These are phyloP conservation scores for Gadopsis marmoratus DNA, from an alignment of 2,797 vertebrate species.

Conservation along the genomic window DNA sequence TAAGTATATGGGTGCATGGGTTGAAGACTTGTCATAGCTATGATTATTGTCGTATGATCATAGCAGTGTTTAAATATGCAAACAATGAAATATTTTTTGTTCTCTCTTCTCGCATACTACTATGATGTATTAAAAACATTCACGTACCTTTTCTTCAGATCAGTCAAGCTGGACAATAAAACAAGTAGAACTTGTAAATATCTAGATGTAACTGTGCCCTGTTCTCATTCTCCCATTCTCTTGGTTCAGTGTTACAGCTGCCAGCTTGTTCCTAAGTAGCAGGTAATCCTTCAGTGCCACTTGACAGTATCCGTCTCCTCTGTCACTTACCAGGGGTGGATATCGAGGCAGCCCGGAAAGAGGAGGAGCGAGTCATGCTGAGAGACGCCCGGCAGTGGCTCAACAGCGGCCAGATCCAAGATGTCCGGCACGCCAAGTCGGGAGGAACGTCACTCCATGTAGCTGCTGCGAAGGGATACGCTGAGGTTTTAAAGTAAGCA, in stretches of 20 bases:
- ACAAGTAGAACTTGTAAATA: background rate
- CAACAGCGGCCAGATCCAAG: slow-evolving; percentile 96
- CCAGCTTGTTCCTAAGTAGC: slow-evolving; percentile 32
- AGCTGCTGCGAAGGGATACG: slow-evolving; percentile 97
- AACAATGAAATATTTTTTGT: slow-evolving; percentile 4
- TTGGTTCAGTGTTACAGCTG: slow-evolving; percentile 24
- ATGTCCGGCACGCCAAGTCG: slow-evolving; percentile 94
- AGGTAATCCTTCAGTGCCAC: slow-evolving; percentile 22
- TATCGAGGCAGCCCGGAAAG: slow-evolving; percentile 97
- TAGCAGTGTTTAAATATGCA: slow-evolving; percentile 8
- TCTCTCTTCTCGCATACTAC: background rate
- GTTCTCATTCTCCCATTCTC: background rate
- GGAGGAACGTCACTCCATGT: slow-evolving; percentile 98
- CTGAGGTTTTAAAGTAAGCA: slow-evolving; percentile 99
- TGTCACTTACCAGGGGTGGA: slow-evolving; percentile 89
- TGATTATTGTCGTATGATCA: background rate
- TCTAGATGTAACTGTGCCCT: background rate
- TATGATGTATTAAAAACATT: slow-evolving; percentile 17
- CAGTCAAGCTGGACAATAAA: background rate
- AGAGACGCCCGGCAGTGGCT: slow-evolving; percentile 98
- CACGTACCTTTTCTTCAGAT: slow-evolving; percentile 1
- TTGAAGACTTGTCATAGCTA: background rate
- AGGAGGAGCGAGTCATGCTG: slow-evolving; percentile 98
- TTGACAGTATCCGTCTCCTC: slow-evolving; percentile 6
- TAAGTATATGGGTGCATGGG: background rate